Percentiles rank a stretch among this genome's conserved stretches.
phyloP scores from a whole-genome alignment of 2,113 vertebrate species.

The Athene noctua region DNA sequence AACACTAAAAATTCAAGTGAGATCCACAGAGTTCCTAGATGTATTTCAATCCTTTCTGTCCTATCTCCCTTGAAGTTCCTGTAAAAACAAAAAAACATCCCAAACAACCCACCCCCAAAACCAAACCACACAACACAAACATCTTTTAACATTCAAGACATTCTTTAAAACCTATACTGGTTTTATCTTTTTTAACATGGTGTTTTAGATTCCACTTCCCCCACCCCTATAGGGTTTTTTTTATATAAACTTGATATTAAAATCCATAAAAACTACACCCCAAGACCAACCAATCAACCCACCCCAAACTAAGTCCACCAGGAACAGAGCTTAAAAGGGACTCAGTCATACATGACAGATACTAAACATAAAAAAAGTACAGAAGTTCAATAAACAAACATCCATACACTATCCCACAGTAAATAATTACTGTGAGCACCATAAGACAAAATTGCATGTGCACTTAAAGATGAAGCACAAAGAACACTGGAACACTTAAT shows the following conservation, averaged over 20 bases:
- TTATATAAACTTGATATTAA: not conserved
- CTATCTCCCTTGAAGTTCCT: not conserved
- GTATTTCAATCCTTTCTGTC: not conserved
- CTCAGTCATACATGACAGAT: not conserved
- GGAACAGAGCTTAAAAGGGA: not conserved
- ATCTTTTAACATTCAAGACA: not conserved
- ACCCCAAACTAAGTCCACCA: not conserved
- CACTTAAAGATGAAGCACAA: not conserved
- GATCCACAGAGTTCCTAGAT: not conserved
- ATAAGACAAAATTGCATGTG: not conserved
- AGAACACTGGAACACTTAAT: not conserved
- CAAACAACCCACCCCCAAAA: not conserved
- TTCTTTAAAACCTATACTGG: not conserved
- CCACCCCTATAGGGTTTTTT: not conserved
- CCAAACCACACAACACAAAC: not conserved
- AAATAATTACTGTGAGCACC: not conserved
- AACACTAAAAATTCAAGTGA: not conserved
- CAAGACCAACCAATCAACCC: not conserved
- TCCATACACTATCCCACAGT: not conserved
- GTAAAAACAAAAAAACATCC: not conserved
- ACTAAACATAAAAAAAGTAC: not conserved
- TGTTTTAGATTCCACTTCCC: not conserved
- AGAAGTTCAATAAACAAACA: not conserved
- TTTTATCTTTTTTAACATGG: not conserved
- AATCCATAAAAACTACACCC: not conserved